phyloP scores from a whole-genome alignment of 2,797 vertebrate species.

The Propithecus perrieri region DNA sequence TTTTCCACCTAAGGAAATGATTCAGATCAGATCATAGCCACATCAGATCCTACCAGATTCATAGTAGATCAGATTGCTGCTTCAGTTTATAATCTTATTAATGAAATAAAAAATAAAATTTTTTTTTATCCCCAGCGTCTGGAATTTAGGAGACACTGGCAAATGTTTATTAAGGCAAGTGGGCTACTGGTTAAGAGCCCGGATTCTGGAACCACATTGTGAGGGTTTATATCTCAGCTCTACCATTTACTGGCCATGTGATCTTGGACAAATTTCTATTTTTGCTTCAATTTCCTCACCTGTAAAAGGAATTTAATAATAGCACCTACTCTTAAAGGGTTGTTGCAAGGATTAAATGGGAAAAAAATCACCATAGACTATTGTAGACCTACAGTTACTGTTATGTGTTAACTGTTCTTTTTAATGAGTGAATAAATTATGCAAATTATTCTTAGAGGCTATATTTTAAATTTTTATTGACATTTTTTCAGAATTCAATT shows the following conservation, averaged over 20 bases:
- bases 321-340: not conserved
- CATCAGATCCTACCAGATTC: not conserved
- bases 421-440: not conserved
- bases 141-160: not conserved
- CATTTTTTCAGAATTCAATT: slow-evolving; percentile 11
- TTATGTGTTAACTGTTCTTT: not conserved
- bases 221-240: not conserved
- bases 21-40: not conserved
- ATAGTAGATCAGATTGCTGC: not conserved
- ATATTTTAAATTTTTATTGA: not conserved
- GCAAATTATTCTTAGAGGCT: not conserved
- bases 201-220: not conserved
- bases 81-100: not conserved
- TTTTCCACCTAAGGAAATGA: not conserved
- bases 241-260: not conserved
- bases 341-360: not conserved
- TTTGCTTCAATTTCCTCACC: slow-evolving; percentile 17
- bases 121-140: not conserved
- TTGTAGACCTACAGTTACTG: not conserved
- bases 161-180: not conserved
- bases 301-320: not conserved
- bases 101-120: not conserved
- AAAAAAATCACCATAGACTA: not conserved
- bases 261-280: not conserved
- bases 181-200: not conserved